These are phyloP conservation scores for Bombus balteatus DNA, from an alignment of 1,140 invertebrate species.

Conservation along the genomic window DNA sequence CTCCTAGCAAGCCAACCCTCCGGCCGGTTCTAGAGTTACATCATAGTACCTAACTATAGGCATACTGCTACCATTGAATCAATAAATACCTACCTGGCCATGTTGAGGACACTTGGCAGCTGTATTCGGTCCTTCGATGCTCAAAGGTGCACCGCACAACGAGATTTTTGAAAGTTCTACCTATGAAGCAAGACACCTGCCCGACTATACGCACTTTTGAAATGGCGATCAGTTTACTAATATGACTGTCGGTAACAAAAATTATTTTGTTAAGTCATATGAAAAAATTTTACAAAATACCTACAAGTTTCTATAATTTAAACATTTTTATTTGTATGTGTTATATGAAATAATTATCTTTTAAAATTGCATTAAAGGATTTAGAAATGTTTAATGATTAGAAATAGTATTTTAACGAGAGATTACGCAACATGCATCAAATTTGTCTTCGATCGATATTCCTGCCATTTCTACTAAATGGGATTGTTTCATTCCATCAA, in stretches of 20 bases:
- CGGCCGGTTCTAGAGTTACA: constrained; percentile 61
- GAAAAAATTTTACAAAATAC: no score
- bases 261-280: no score
- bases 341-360: not conserved
- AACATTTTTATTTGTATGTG: no score
- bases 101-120: constrained; percentile 58
- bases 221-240: not conserved
- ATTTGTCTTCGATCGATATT: not conserved
- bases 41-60: constrained; percentile 62
- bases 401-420: not conserved
- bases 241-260: not conserved
- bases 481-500: no score
- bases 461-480: not conserved
- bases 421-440: not conserved
- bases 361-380: not conserved
- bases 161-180: constrained; percentile 39
- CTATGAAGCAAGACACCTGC: constrained; percentile 21
- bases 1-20: constrained; percentile 22
- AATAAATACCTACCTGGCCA: constrained; percentile 67
- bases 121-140: constrained; percentile 21
- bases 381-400: not conserved
- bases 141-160: constrained; percentile 49
- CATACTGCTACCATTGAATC: constrained; percentile 63
- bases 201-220: not conserved
- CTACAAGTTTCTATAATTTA: not conserved